Conservation (phyloP, 2,888 invertebrate genomes). For the Hydraecia micacea region DNA sequence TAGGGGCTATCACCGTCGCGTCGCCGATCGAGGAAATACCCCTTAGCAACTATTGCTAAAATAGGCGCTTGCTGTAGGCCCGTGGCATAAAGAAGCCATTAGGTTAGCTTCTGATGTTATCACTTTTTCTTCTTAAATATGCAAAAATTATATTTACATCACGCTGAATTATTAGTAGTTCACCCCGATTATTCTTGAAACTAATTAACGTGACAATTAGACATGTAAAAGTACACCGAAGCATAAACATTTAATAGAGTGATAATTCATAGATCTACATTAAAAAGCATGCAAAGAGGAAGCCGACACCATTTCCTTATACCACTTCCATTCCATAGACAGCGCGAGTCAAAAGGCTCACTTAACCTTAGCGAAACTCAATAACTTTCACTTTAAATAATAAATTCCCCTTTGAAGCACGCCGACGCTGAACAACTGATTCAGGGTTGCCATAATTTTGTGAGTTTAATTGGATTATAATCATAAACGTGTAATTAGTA, state of each 20-base stretch:
- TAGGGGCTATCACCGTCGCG: slow-evolving; percentile 12
- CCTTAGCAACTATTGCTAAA: slow-evolving; percentile 11
- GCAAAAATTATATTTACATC: background rate
- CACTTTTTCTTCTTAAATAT: background rate
- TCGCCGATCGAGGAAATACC: slow-evolving; percentile 5
- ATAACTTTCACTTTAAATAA: slow-evolving; percentile 89
- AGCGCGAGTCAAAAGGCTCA: slow-evolving; percentile 86
- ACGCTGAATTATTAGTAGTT: background rate
- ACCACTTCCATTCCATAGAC: slow-evolving; percentile 69
- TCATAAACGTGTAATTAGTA: slow-evolving; percentile 66
- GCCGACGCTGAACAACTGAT: slow-evolving; percentile 82
- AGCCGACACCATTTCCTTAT: slow-evolving; percentile 78
- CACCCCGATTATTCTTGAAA: background rate
- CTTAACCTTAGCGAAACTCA: slow-evolving; percentile 89
- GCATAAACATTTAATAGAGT: slow-evolving; percentile 9
- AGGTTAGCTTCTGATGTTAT: background rate
- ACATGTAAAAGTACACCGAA: background rate
- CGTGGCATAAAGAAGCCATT: background rate
- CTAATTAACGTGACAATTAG: background rate
- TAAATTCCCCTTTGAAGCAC: slow-evolving; percentile 87
- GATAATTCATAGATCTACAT: slow-evolving; percentile 62
- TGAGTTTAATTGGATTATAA: slow-evolving; percentile 70
- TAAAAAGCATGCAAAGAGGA: slow-evolving; percentile 76
- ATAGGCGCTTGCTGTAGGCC: no score
- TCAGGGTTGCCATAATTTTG: slow-evolving; percentile 80